A percentile compares a stretch with the other conserved stretches of the same genome.
phyloP scores from a whole-genome alignment of 2,888 invertebrate genomes.

The Antheraea assamensis region DNA sequence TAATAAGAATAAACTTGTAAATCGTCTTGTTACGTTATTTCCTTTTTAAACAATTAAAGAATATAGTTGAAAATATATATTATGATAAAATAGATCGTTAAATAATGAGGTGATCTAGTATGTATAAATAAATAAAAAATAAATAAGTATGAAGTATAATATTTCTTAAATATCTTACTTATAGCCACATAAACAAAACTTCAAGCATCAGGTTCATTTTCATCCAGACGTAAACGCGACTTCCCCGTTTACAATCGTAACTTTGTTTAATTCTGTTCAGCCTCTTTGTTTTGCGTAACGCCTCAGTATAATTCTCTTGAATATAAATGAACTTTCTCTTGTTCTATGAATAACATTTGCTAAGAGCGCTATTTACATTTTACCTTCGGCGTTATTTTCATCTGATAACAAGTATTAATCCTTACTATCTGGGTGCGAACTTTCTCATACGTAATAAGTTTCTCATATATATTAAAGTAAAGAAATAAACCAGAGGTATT shows the following conservation, averaged over 20 bases:
- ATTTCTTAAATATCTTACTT: background rate
- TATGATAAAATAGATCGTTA: background rate
- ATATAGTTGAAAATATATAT: background rate
- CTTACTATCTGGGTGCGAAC: background rate
- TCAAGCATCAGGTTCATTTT: slow-evolving; percentile 6
- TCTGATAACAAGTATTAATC: slow-evolving; percentile 8
- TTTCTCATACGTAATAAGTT: background rate
- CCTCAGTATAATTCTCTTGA: slow-evolving; percentile 63
- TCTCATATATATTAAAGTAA: slow-evolving; percentile 15
- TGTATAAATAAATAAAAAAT: no score
- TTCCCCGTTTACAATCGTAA: slow-evolving; percentile 44
- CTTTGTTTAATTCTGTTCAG: slow-evolving; percentile 52
- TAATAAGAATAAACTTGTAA: no score
- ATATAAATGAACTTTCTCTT: slow-evolving; percentile 70
- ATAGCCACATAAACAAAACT: background rate
- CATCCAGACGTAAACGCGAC: slow-evolving; percentile 15
- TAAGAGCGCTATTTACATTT: slow-evolving; percentile 66
- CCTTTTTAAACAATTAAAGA: background rate
- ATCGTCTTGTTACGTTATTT: no score
- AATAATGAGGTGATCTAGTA: no score
- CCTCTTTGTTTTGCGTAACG: slow-evolving; percentile 56
- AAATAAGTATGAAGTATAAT: background rate
- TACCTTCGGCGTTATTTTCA: slow-evolving; percentile 39
- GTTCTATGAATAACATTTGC: slow-evolving; percentile 73
- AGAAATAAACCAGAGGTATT: slow-evolving; percentile 27